Evolutionary conservation across 2,113 vertebrate genomes (phyloP).

Genomic region (Tetraodon nigroviridis): DNA sequence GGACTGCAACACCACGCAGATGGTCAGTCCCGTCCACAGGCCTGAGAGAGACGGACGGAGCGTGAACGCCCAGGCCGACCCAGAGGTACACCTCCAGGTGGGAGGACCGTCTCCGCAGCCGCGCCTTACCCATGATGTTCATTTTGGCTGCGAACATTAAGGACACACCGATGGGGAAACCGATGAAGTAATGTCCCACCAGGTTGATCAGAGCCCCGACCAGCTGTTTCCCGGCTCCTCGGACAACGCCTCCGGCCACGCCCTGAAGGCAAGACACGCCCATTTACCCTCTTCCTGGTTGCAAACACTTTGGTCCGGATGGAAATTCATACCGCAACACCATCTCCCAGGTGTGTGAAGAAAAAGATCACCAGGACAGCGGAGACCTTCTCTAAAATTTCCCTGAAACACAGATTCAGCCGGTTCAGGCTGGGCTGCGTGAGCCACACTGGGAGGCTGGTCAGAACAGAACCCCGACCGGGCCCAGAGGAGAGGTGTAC

Average conservation of each 20-base stretch:
- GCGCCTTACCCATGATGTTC: conserved; percentile 75
- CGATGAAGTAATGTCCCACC: conserved; percentile 76
- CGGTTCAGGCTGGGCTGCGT: too few relatives aligned
- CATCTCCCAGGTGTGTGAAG: conserved; percentile 63
- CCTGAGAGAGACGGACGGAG: conserved; percentile 64
- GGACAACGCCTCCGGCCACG: conserved; percentile 75
- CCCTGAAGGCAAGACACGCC: conserved; percentile 56
- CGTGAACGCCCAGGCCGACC: neutral
- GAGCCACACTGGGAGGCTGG: too few relatives aligned
- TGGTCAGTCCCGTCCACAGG: conserved; percentile 81
- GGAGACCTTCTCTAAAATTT: conserved; percentile 61
- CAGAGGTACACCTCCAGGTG: neutral
- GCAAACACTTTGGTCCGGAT: neutral
- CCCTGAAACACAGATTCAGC: conserved; percentile 59
- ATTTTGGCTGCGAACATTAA: conserved; percentile 81
- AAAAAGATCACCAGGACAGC: conserved; percentile 63
- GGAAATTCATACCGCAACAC: conserved; percentile 58
- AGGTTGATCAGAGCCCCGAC: conserved; percentile 81
- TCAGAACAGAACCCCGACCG: too few relatives aligned
- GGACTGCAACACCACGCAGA: conserved; percentile 73
- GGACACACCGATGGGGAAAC: conserved; percentile 76
- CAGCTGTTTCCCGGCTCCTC: conserved; percentile 81
- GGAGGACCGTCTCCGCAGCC: neutral
- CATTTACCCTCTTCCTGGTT: neutral
- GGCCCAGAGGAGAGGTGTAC: conserved; percentile 45